phyloP scores from a whole-genome alignment of 2,888 invertebrate species.

The Limnephilus rhombicus region DNA sequence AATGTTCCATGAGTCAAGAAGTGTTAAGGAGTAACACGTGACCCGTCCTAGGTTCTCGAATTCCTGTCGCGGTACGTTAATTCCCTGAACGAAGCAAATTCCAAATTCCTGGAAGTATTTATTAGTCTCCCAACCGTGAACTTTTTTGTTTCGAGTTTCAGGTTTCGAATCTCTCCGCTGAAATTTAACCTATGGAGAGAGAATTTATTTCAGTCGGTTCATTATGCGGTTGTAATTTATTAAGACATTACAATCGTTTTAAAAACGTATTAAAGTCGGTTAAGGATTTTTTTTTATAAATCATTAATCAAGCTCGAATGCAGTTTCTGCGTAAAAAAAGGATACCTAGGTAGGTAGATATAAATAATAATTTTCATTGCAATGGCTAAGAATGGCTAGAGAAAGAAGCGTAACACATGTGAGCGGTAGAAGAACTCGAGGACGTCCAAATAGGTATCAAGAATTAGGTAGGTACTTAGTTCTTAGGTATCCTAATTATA shows the following conservation, averaged over 20 bases:
- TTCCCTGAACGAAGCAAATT: constrained; percentile 44
- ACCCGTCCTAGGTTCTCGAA: constrained; percentile 40
- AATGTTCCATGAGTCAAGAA: constrained; percentile 2
- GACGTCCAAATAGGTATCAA: not conserved
- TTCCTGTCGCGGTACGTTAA: constrained; percentile 45
- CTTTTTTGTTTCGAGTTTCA: not conserved
- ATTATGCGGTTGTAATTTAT: not conserved
- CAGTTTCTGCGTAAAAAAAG: not conserved
- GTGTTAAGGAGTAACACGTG: constrained; percentile 30
- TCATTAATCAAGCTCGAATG: no score
- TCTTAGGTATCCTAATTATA: no score
- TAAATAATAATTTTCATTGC: no score
- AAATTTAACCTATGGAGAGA: not conserved
- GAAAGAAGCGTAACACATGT: not conserved
- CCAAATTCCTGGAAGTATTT: constrained; percentile 39
- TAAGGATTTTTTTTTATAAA: not conserved
- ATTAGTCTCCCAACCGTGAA: constrained; percentile 33
- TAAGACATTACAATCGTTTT: not conserved
- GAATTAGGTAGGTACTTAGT: not conserved
- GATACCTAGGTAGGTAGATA: not conserved
- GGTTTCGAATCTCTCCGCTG: not conserved
- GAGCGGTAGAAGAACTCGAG: not conserved
- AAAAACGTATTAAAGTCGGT: not conserved
- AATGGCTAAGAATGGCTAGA: not conserved
- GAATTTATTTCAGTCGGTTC: not conserved